phyloP scores from a whole-genome alignment of 1,140 invertebrate genomes.

The Drosophila sechellia region DNA sequence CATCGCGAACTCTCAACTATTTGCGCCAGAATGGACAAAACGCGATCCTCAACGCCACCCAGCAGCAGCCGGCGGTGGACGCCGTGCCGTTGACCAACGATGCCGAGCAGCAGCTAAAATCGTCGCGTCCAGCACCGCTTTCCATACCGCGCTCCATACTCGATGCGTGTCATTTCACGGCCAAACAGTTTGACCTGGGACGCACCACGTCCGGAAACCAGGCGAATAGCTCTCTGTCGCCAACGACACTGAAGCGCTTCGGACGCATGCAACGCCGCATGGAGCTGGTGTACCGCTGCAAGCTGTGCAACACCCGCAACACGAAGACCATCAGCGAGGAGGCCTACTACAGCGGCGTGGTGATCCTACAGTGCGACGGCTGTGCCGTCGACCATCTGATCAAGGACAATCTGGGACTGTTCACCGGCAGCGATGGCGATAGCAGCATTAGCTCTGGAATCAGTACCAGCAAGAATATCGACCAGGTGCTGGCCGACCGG shows the following conservation, averaged over 20 bases:
- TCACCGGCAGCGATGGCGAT: slow-evolving; percentile 88
- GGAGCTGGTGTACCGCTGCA: slow-evolving; percentile 92
- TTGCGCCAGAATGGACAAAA: slow-evolving; percentile 81
- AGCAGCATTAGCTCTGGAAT: slow-evolving; percentile 88
- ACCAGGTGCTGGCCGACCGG: slow-evolving; percentile 91
- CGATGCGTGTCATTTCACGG: slow-evolving; percentile 70
- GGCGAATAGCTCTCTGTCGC: slow-evolving; percentile 62
- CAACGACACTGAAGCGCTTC: slow-evolving; percentile 71
- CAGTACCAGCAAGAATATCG: slow-evolving; percentile 90
- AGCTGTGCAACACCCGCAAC: slow-evolving; percentile 91
- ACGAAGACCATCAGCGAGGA: slow-evolving; percentile 92
- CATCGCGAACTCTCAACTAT: slow-evolving; percentile 73
- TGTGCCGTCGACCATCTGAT: slow-evolving; percentile 96
- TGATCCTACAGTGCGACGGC: slow-evolving; percentile 93
- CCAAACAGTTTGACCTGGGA: slow-evolving; percentile 57
- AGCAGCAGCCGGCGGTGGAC: slow-evolving; percentile 58
- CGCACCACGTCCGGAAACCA: slow-evolving; percentile 4
- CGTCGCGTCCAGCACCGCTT: slow-evolving; percentile 53
- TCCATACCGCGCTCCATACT: slow-evolving; percentile 79
- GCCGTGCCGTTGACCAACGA: slow-evolving; percentile 49
- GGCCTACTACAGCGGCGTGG: slow-evolving; percentile 93
- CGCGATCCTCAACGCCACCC: slow-evolving; percentile 74
- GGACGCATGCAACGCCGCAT: slow-evolving; percentile 87
- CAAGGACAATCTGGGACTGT: slow-evolving; percentile 96
- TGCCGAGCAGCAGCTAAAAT: slow-evolving; percentile 43